These are phyloP conservation scores for Acropora yongei DNA, from an alignment of 64 coral and sea anemone genomes.

Conservation along the genomic window DNA sequence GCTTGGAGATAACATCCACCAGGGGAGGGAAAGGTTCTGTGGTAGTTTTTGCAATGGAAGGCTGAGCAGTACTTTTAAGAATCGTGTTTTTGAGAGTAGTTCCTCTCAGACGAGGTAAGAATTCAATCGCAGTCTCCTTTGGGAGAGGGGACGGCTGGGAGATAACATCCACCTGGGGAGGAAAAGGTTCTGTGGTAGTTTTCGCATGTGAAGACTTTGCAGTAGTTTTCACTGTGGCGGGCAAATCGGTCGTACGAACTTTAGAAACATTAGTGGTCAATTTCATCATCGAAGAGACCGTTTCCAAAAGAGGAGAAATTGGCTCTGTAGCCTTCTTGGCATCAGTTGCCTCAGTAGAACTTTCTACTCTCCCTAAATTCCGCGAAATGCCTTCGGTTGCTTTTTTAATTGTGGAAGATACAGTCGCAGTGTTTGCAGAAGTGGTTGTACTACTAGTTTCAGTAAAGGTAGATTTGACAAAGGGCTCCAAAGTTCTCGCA, in stretches of 20 bases:
- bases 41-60: not conserved
- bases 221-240: not conserved
- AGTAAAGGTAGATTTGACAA: not conserved
- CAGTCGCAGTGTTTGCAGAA: not conserved
- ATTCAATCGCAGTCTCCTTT: not conserved
- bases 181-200: not conserved
- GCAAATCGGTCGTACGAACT: not conserved
- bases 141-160: not conserved
- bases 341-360: not conserved
- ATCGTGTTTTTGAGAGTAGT: not conserved
- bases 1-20: not conserved
- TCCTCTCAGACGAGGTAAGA: not conserved
- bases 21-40: constrained; percentile 2
- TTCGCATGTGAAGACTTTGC: no score
- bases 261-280: not conserved
- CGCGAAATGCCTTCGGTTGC: not conserved
- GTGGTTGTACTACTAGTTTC: not conserved
- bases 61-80: not conserved
- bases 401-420: not conserved
- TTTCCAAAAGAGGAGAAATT: constrained; percentile 4
- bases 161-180: not conserved
- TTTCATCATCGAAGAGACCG: not conserved
- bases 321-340: not conserved
- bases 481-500: not conserved
- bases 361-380: not conserved